These are phyloP conservation scores for Trichosurus vulpecula DNA, from an alignment of 2,797 vertebrate species.

Conservation along the genomic window DNA sequence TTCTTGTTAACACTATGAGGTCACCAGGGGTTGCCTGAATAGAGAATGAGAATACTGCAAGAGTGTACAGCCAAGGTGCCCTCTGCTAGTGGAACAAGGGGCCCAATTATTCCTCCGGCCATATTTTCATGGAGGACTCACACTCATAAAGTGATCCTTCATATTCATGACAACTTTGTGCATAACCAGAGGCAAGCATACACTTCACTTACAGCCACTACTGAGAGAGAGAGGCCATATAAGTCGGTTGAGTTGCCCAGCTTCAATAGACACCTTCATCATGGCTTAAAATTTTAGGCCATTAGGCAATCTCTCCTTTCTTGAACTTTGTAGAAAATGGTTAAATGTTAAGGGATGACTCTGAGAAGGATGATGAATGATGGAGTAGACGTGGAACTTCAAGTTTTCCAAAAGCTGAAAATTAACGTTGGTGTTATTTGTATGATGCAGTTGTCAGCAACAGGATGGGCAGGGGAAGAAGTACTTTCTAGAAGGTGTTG, in stretches of 20 bases:
- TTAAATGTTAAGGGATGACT: slow-evolving; percentile 17
- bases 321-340: not conserved
- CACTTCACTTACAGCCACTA: not conserved
- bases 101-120: not conserved
- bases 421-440: not conserved
- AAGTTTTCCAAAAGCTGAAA: slow-evolving; percentile 33
- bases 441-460: not conserved
- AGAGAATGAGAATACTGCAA: not conserved
- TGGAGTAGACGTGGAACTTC: slow-evolving; percentile 2
- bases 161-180: not conserved
- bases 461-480: not conserved
- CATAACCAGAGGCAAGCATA: not conserved
- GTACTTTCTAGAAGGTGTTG: not conserved
- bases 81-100: slow-evolving; percentile 25
- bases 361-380: not conserved
- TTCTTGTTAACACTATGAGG: not conserved
- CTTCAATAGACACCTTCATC: not conserved
- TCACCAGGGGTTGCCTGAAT: not conserved
- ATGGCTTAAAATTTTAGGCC: not conserved
- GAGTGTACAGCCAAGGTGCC: not conserved
- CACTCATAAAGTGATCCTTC: not conserved
- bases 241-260: not conserved
- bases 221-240: not conserved
- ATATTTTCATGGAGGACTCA: not conserved
- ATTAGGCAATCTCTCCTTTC: not conserved